A percentile compares a stretch with the other conserved stretches of the same genome.
Evolutionary conservation across 2,113 vertebrate genomes (phyloP).

Genomic region (Nothoprocta pentlandii): DNA sequence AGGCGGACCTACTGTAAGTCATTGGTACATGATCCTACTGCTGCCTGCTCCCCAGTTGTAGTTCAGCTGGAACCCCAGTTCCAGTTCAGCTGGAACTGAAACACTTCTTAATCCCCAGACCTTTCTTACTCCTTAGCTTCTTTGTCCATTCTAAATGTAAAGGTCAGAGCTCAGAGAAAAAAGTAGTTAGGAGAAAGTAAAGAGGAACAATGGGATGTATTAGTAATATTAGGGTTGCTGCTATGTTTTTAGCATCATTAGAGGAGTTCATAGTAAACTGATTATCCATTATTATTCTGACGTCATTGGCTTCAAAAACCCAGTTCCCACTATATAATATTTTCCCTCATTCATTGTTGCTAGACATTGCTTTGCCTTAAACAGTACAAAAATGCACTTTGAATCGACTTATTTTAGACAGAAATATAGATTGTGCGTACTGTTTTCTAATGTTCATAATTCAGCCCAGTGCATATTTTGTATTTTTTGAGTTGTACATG

Average conservation of each 20-base stretch:
- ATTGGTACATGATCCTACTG: not conserved
- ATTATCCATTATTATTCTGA: not conserved
- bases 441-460: not conserved
- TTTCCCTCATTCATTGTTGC: not conserved
- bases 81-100: not conserved
- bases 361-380: not conserved
- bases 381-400: not conserved
- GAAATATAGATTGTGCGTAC: not conserved
- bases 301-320: not conserved
- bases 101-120: fast-evolving
- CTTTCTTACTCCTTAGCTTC: not conserved
- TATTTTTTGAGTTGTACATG: not conserved
- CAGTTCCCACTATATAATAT: not conserved
- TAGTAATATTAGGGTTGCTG: not conserved
- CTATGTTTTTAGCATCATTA: not conserved
- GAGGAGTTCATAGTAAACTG: not conserved
- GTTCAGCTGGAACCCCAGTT: no score
- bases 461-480: not conserved
- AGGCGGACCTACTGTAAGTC: not conserved
- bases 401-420: not conserved
- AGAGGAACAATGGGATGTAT: not conserved
- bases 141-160: not conserved
- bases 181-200: not conserved
- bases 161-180: not conserved
- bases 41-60: not conserved